These are phyloP conservation scores for Chromis chromis DNA, from an alignment of 2,797 vertebrate genomes.

Conservation along the genomic window DNA sequence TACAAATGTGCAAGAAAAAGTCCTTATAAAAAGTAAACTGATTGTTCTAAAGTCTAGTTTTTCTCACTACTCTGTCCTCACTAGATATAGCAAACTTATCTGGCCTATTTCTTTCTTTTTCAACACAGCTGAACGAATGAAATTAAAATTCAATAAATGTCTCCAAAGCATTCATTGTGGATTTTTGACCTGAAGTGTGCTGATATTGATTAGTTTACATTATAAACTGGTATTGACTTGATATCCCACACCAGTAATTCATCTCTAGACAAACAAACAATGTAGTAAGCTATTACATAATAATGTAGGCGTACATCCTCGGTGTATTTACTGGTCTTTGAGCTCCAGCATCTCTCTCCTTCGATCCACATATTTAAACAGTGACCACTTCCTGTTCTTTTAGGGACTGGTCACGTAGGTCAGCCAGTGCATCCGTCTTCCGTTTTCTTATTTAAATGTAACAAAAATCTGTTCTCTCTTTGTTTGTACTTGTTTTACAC, in stretches of 20 bases:
- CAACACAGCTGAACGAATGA: neutral
- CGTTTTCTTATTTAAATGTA: slow-evolving; percentile 1
- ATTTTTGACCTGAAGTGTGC: neutral
- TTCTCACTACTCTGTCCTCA: neutral
- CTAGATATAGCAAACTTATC: neutral
- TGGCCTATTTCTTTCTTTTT: neutral
- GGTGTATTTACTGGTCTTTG: slow-evolving; percentile 24
- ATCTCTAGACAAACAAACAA: slow-evolving; percentile 11
- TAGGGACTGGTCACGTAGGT: neutral
- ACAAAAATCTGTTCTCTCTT: slow-evolving; percentile 5
- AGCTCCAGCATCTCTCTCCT: neutral
- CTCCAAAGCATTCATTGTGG: neutral
- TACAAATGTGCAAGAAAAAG: neutral
- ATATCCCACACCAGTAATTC: slow-evolving; percentile 5
- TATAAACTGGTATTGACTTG: slow-evolving; percentile 8
- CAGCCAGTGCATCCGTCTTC: neutral
- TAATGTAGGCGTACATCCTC: slow-evolving; percentile 1
- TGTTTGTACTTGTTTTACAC: slow-evolving; percentile 38
- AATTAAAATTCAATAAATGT: neutral
- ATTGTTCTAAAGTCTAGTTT: neutral
- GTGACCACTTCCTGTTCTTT: slow-evolving; percentile 1
- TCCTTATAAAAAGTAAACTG: neutral
- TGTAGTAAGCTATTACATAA: slow-evolving; percentile 23
- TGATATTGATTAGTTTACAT: slow-evolving; percentile 6
- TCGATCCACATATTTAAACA: neutral